A percentile compares a stretch with the other conserved stretches of the same genome.
Evolutionary conservation across 1,140 invertebrate species (phyloP).

Genomic region (Drosophila bocqueti): DNA sequence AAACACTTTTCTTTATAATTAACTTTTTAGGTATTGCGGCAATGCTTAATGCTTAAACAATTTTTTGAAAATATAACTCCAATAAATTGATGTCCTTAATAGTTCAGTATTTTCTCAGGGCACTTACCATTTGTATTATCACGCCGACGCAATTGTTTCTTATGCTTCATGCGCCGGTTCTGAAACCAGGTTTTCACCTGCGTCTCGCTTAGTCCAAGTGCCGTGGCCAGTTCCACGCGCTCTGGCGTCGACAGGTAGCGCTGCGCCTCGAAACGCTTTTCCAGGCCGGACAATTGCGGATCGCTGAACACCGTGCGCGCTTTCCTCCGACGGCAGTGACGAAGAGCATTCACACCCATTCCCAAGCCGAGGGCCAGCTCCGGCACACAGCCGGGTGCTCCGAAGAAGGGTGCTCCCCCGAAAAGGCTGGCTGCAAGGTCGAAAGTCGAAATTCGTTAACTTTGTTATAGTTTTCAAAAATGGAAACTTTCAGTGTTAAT

Average conservation of each 20-base stretch:
- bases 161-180: constrained; percentile 98
- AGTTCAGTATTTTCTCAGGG: neutral
- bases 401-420: constrained; percentile 78
- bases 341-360: constrained; percentile 90
- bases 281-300: constrained; percentile 96
- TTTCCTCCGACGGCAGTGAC: constrained; percentile 96
- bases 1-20: neutral
- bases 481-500: constrained; percentile 75
- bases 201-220: constrained; percentile 97
- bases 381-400: constrained; percentile 86
- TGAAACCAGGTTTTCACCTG: constrained; percentile 99
- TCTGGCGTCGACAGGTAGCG: constrained; percentile 99
- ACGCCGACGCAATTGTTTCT: constrained; percentile 92
- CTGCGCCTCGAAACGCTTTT: constrained; percentile 97
- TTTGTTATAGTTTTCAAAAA: constrained; percentile 38
- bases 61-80: neutral
- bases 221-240: constrained; percentile 96
- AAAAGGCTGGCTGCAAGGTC: constrained; percentile 77
- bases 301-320: constrained; percentile 99
- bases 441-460: constrained; percentile 57
- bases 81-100: no score
- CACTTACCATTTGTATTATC: constrained; percentile 81
- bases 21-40: no score
- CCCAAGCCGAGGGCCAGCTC: constrained; percentile 86
- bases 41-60: neutral